Base-by-base conservation (phyloP, 2,797 vertebrate genomes). In the Acridotheres tristis region DNA sequence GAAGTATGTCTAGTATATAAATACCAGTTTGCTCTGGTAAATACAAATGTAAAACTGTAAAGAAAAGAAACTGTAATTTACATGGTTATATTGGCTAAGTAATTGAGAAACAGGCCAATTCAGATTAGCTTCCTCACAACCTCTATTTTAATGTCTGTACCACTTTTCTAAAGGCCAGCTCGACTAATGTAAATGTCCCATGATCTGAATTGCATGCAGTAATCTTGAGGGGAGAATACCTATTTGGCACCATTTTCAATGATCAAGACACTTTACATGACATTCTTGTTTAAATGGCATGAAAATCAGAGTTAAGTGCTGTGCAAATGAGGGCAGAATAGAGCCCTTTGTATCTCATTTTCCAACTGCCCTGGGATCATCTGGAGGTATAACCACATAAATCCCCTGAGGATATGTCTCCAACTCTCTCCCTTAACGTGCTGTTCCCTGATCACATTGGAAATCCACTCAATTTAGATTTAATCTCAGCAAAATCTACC, bases 271-370 rank as follows among this genome's bases (percentile, higher is more conserved):
- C 22, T 53, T 90, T 75, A 77, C 65, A 40, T 90, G 72, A 81
- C 94, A 90, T 93, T 94, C 72, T 92, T 91, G 82, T 91, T 96
- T 90, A 93, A 96, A 92, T 42, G 88, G 68, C 78, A 91, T 82
- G 66, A 79, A 79, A 88, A 88, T 88, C 92, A 78, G 72, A 92
- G 81, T 95, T 93, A 93, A 94, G 53, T 84, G 71, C 91, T 80
- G 63, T 91, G 79, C 94, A 92, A 96, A 96, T 92, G 87, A 95
- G 92, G 94, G 91, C 94, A 95, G 85, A 78, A 92, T 88, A 86
- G 85, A 92, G 51, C 45, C 88, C 91, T 96, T 61, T 91, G 84
- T 96, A 93, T 91, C 88, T 93, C 85, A 88, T 94, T 96, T 96
- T 92, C 83, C 85, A 83, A 91, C 36, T 90, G 82, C 89, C 20